Evolutionary conservation across 2,888 invertebrate genomes (phyloP), one percentile per base, ranked within the genome.

Genomic region (Amphipoea oculea): DNA sequence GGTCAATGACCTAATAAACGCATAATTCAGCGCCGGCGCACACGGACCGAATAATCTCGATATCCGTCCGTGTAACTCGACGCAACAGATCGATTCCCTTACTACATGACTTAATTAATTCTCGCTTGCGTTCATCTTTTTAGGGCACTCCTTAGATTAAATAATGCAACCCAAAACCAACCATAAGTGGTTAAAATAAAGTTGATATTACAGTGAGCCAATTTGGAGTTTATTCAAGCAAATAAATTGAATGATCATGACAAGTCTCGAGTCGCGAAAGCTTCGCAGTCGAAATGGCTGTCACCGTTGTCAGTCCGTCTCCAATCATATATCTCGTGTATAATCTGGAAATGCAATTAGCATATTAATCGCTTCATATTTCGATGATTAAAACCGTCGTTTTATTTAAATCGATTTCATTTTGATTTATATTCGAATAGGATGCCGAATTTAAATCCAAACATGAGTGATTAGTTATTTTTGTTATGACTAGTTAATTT

Each of bases 81-180:
- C 85, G 88, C 91, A 94, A 92, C 96, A 94, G 92, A 94, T 94
- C 95, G 95, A 96, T 95, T 94, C 93, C 92, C 90, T 93, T 92
- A 91, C 90, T 92, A 91, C 93, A 93, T 91, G 92, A 92, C 94
- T 95, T 95, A 94, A 96, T 96, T 95, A 95, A 95, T 95, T 95
- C 95, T 93, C 92, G 92, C 92, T 88, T 89, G 88, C 91, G 85
- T 87, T 89, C 80, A 86, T 88, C 87, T 92, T 91, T 90, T 91
- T 91, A 84, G 84, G 80, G 76, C 79, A 86, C 78, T 78, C 72
- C 74, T 79, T 81, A 79, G n/a, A 75, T 17, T 4, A 40, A 29
- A 5, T 40, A 29, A 62, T 1, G 65, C 69, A 72, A 65, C 45
- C 36, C 20, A 88, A 78, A 81, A 72, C 9, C 69, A 62, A 68